Base-by-base conservation (phyloP, 2,888 invertebrate species). In the Thumatha senex region DNA sequence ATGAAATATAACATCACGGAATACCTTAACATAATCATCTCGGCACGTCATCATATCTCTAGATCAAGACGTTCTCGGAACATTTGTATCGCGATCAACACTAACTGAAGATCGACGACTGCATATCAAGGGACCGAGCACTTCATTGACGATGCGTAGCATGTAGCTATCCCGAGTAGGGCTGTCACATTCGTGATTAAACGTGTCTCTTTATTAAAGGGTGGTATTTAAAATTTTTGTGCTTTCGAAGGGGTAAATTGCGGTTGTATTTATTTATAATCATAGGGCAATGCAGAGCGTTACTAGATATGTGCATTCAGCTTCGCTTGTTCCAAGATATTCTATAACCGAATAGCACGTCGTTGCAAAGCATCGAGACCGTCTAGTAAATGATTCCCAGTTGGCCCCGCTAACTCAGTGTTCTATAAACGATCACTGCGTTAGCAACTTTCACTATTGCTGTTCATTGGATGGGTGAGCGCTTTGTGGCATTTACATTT, bases 41-140 rank as follows among this genome's bases (percentile, higher is more conserved):
- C 33, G 9, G 30, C 14, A 39, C 41, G 13, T 24, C 18, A 4
- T 30, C 43, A 34, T 43, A 48, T 39, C 48, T 39, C 29, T 30
- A 7, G 36, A 49, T 49, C 40, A 30, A 29, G 33, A 13, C n/a
- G 14, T 49, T 49, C 49, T 40, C 13, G 14, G 49, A 44, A 49
- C 36, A 12, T 35, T 43, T 34, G 33, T 44, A 35, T 43, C 34
- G 35, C 41, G 35, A 42, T 42, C 48, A 38, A 38, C 42, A 35
- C 44, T n/a, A 18, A 10, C 15, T 13, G 29, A 12, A n/a, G 40
- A 33, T 35, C 35, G 10, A 41, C 24, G 34, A 4, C 30, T 30
- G 49, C 49, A 49, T 49, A 43, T 7, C 44, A 44, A 49, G 33
- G 34, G 40, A 33, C 33, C 15, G 1, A 15, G 0, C n/a, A 39